Evolutionary conservation across 2,113 vertebrate species (phyloP).

Genomic region (Petaurus breviceps): DNA sequence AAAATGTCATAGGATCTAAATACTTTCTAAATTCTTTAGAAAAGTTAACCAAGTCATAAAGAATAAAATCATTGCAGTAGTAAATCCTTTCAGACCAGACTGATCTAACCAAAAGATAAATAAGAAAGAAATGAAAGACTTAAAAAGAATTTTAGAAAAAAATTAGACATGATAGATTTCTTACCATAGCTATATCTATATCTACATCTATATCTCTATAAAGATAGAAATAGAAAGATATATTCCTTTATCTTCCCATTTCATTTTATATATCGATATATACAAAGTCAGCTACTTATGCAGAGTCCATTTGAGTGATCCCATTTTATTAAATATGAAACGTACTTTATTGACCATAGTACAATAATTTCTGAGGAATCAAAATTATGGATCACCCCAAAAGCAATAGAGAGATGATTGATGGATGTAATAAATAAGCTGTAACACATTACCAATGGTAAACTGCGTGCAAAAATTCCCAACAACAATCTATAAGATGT

Average conservation of each 20-base stretch:
- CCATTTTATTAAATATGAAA: not conserved
- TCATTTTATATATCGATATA: not conserved
- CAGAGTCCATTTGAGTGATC: not conserved
- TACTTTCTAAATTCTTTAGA: too few species aligned
- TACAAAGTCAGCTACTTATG: not conserved
- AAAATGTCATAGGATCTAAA: not conserved
- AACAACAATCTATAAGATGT: not conserved
- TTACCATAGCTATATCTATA: not conserved
- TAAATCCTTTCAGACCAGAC: not conserved
- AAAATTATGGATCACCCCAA: not conserved
- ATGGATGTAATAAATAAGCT: not conserved
- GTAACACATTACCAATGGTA: not conserved
- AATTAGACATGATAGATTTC: not conserved
- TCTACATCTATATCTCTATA: not conserved
- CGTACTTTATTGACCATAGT: not conserved
- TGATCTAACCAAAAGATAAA: not conserved
- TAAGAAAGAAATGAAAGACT: not conserved
- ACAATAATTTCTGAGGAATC: not conserved
- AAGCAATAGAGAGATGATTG: not conserved
- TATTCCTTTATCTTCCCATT: not conserved
- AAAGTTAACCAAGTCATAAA: not conserved
- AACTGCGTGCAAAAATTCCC: not conserved
- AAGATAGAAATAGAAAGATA: not conserved
- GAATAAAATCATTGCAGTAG: not conserved
- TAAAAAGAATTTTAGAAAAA: not conserved